These are phyloP conservation scores for Nothoprocta perdicaria DNA, from an alignment of 2,113 vertebrate genomes.

Conservation along the genomic window DNA sequence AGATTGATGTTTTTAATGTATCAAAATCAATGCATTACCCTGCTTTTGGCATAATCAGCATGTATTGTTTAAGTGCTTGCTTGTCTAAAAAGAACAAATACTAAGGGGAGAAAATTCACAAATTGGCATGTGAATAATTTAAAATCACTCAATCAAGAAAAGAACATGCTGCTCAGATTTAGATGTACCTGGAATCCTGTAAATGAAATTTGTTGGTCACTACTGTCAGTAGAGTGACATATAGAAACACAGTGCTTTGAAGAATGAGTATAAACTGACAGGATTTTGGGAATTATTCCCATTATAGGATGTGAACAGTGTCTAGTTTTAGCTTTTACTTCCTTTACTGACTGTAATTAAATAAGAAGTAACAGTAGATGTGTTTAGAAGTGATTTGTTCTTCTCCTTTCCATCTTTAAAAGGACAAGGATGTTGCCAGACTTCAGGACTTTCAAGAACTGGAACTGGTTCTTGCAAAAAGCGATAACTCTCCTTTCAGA, in stretches of 20 bases:
- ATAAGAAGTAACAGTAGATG: background rate
- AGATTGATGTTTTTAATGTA: background rate
- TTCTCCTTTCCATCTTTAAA: background rate
- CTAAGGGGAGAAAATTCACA: background rate
- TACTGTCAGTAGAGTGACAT: background rate
- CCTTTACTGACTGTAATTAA: background rate
- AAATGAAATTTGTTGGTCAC: background rate
- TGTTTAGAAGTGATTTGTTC: background rate
- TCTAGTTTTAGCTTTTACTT: background rate
- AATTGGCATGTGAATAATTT: background rate
- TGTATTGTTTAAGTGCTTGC: background rate
- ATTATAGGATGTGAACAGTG: background rate
- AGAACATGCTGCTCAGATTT: background rate
- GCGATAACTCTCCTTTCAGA: constrained; percentile 74
- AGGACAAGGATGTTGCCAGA: constrained; percentile 93
- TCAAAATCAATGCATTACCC: background rate
- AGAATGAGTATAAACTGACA: too few relatives aligned
- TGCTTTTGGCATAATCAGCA: background rate
- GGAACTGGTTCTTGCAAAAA: constrained; percentile 84
- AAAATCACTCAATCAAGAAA: background rate
- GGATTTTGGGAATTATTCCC: background rate
- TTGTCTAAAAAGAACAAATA: background rate
- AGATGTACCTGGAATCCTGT: background rate
- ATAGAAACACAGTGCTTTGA: background rate
- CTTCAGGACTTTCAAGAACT: constrained; percentile 92